Base-by-base conservation (phyloP, 2,888 invertebrate species). In the Encarsia formosa region DNA sequence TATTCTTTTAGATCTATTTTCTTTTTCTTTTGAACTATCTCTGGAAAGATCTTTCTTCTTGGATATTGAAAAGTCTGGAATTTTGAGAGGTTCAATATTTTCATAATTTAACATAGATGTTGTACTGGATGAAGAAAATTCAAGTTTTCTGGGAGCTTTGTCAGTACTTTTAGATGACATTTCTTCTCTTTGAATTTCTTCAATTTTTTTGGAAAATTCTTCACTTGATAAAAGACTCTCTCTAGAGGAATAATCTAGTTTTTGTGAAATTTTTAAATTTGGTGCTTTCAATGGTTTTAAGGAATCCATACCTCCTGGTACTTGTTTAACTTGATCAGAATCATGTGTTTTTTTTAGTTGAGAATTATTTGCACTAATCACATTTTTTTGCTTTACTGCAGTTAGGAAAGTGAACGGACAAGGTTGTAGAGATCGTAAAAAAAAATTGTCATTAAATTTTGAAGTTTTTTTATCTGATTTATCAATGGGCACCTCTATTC, bases 331-430 rank as follows among this genome's bases (percentile, higher is more conserved):
- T 34, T 57, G 48, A 24, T 51, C 52, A 18, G 58, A 48, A 45
- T 66, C 62, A 39, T 65, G 61, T 13, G 49, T 41, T 52, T 63
- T 65, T 24, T 66, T 62, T 13, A 49, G 52, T 2, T 55, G 50
- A 32, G 64, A 64, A 37, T 63, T 54, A 52, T 63, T 60, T 45
- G 63, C 64, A 5, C 62, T 61, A 22, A 68, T 49, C 24, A 64
- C 65, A 44, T 82, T 66, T 62, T 85, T 84, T 55, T 77, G 74
- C 59, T 80, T 79, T 8, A 81, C 79, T 39, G 79, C 82, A 63
- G 76, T 79, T 37, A 82, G 79, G 62, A 83, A 81, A 62, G 81
- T 82, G 59, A 81, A 81, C 15, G 82, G 81, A 73, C 79, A 78
- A 5, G 78, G 74, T 59, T 76, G 69, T 5, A 76, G 67, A 11